Percentiles rank a stretch among this genome's conserved stretches.
Conservation (phyloP, 2,888 invertebrate genomes). For the Pseudococcus longispinus region DNA sequence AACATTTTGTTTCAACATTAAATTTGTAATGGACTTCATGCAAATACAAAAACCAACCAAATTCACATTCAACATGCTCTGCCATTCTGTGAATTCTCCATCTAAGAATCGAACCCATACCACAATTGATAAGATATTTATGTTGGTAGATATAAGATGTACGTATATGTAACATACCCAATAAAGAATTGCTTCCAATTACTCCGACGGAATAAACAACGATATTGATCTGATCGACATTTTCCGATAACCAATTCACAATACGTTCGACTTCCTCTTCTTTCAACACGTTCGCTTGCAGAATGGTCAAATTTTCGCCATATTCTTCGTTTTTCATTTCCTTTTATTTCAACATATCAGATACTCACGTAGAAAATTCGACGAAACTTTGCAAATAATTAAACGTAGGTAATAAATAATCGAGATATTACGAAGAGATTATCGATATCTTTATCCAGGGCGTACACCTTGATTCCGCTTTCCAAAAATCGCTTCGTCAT, state of each 20-base stretch:
- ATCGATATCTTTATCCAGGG: slow-evolving; percentile 46
- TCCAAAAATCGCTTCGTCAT: slow-evolving; percentile 39
- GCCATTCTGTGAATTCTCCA: slow-evolving; percentile 47
- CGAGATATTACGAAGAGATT: not conserved
- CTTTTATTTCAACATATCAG: not conserved
- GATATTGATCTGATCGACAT: slow-evolving; percentile 4
- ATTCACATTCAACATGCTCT: slow-evolving; percentile 41
- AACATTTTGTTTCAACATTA: slow-evolving; percentile 48
- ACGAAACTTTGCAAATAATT: not conserved
- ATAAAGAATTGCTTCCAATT: slow-evolving; percentile 39
- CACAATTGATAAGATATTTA: not conserved
- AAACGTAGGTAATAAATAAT: too few species aligned
- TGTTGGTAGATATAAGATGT: not conserved
- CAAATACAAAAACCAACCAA: not conserved
- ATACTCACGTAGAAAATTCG: not conserved
- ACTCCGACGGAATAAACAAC: slow-evolving; percentile 41
- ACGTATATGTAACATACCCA: not conserved
- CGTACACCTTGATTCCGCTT: slow-evolving; percentile 32
- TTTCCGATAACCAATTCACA: slow-evolving; percentile 20
- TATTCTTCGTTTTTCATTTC: slow-evolving; percentile 50
- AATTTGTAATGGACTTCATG: slow-evolving; percentile 33
- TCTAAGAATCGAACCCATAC: not conserved
- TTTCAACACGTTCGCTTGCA: slow-evolving; percentile 31
- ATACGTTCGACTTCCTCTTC: slow-evolving; percentile 33
- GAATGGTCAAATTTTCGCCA: slow-evolving; percentile 36